Percentiles rank a stretch among this genome's conserved stretches.
phyloP scores from a whole-genome alignment of 2,888 invertebrate genomes.

The Parnassius orleans region DNA sequence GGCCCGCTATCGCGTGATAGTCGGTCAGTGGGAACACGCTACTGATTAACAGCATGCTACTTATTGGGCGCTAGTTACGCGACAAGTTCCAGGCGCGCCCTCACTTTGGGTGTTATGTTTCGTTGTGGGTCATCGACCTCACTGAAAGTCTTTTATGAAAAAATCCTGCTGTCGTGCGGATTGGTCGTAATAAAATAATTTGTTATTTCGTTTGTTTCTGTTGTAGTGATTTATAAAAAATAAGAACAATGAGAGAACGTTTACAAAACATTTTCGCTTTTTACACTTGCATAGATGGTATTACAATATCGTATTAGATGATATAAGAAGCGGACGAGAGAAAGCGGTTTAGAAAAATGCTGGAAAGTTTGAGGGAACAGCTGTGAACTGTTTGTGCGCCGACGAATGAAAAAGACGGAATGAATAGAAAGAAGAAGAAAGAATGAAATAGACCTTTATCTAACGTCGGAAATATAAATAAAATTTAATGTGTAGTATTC shows the following conservation, averaged over 20 bases:
- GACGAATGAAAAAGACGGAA: too few species aligned
- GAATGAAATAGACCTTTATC: too few species aligned
- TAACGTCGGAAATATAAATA: background rate
- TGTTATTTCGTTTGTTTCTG: constrained; percentile 6
- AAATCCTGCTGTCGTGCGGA: constrained; percentile 8
- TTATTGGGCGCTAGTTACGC: constrained; percentile 31
- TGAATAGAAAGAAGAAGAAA: too few species aligned
- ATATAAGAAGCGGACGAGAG: too few species aligned
- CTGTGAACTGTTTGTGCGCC: too few species aligned
- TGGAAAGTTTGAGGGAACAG: too few species aligned
- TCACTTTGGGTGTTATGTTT: constrained; percentile 21
- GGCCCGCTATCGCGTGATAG: constrained; percentile 23
- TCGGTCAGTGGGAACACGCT: constrained; percentile 22
- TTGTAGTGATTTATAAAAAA: constrained; percentile 1
- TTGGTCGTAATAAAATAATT: constrained; percentile 6
- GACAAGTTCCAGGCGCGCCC: constrained; percentile 33
- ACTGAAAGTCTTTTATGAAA: background rate
- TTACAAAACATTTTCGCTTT: too few species aligned
- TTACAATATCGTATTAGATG: too few species aligned
- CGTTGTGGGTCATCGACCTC: constrained; percentile 33
- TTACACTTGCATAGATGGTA: too few species aligned
- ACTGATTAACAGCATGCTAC: constrained; percentile 30
- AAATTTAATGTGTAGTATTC: too few species aligned
- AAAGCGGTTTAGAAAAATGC: too few species aligned
- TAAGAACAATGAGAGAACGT: too few species aligned